A percentile compares a stretch with the other conserved stretches of the same genome.
Evolutionary conservation across 2,113 vertebrate genomes (phyloP).

Genomic region (Leptosomus discolor): DNA sequence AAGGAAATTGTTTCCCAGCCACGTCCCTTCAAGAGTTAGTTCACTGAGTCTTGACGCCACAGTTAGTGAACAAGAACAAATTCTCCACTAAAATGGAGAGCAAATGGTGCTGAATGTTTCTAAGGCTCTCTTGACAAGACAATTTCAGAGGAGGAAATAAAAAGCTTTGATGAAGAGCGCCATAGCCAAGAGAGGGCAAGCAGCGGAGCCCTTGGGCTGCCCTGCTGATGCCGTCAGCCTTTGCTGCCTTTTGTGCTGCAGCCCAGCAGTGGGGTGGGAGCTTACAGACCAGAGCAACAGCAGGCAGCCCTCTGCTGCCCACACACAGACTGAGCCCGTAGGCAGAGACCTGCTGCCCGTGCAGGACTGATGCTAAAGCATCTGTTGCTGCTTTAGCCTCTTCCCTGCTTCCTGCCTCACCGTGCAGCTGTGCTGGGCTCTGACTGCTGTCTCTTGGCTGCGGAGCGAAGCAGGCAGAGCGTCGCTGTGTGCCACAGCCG

Average conservation of each 20-base stretch:
- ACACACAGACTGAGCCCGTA: accelerated
- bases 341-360: background rate
- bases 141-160: background rate
- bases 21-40: background rate
- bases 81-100: background rate
- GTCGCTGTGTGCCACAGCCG: accelerated
- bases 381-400: background rate
- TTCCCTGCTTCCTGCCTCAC: background rate
- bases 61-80: background rate
- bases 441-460: too few relatives aligned
- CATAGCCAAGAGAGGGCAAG: background rate
- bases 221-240: background rate
- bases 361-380: background rate
- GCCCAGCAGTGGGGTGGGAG: background rate
- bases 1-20: background rate
- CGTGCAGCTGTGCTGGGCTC: background rate
- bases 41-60: background rate
- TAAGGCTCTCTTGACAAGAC: background rate
- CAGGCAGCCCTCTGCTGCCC: background rate
- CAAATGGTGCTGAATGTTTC: background rate
- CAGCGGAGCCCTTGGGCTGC: background rate
- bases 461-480: background rate
- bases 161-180: background rate
- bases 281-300: background rate
- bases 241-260: background rate